Base-by-base conservation (phyloP, 2,888 invertebrate genomes). In the Spisula subtruncata region DNA sequence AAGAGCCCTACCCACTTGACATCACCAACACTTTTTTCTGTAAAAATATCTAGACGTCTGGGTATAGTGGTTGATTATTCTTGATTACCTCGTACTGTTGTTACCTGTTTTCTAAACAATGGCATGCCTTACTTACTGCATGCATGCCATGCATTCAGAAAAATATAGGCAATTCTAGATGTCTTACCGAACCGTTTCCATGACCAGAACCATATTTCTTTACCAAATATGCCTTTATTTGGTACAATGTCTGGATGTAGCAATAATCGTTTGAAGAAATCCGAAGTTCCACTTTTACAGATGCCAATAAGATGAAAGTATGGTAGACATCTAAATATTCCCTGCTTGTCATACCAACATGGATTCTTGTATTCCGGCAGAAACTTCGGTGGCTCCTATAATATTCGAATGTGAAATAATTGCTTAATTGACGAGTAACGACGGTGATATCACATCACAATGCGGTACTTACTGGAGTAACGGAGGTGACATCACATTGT, bases 141-240 rank as follows among this genome's bases (percentile, higher is more conserved):
- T n/a, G 41, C 41, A 41, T 41, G 41, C 41, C 2, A 41, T 41
- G 2, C 41, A 8, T 41, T 2, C 8, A 41, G 41, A 41, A 41
- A 5, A 8, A 41, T 5, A 41, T 41, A 41, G 2, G 41, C 41
- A 41, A 8, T 5, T 5, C 2, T 41, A 41, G 8, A 41, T 8
- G 41, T 8, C 41, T 41, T 60, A 16, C 18, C n/a, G 56, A 88
- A 89, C 25, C 89, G 81, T 60, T 86, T 88, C 91, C 91, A 91
- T 6, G 91, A 88, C 91, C 91, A 91, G 71, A 84, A 91, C 91
- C 91, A 91, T n/a, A 88, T 89, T 41, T 91, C 91, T 79, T 91
- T 91, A 8, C 88, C 86, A 29, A 87, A 85, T n/a, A 88, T 88
- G 16, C 91, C 91, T 60, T 71, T 89, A 81, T 91, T 91, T 2